Evolutionary conservation across 1,140 invertebrate genomes (phyloP).

Genomic region (Sycophila sp.): DNA sequence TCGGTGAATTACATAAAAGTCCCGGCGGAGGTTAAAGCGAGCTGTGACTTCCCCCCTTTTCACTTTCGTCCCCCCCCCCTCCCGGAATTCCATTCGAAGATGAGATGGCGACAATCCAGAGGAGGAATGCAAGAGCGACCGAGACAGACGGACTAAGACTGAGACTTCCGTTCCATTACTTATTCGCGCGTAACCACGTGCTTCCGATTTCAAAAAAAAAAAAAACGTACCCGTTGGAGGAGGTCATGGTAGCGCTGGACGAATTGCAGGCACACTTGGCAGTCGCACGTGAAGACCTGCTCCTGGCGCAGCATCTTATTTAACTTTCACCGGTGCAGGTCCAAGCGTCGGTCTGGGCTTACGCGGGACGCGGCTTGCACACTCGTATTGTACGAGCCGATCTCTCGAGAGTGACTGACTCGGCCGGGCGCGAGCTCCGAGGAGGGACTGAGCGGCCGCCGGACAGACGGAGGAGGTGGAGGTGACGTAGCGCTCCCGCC

Average conservation of each 20-base stretch:
- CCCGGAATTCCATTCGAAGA: background rate
- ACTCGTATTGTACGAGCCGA: background rate
- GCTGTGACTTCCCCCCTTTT: constrained; percentile 28
- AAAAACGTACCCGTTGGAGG: constrained; percentile 53
- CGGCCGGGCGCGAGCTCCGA: too few relatives aligned
- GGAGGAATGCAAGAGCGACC: background rate
- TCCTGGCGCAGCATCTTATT: constrained; percentile 48
- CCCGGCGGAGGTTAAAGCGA: too few relatives aligned
- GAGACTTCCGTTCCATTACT: background rate
- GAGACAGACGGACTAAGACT: too few relatives aligned
- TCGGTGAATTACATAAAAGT: too few relatives aligned
- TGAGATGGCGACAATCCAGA: background rate
- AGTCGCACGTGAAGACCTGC: constrained; percentile 44
- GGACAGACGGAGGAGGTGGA: too few relatives aligned
- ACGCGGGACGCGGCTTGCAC: background rate
- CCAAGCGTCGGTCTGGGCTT: background rate
- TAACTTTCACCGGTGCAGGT: background rate
- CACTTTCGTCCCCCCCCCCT: background rate
- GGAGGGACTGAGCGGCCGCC: too few relatives aligned
- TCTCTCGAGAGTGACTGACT: background rate
- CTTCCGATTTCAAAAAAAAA: background rate
- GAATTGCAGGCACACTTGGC: constrained; percentile 54
- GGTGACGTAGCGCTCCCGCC: too few relatives aligned
- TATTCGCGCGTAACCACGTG: background rate
- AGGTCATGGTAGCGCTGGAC: constrained; percentile 54